Evolutionary conservation across 2,113 vertebrate species (phyloP).

Genomic region (Chloebia gouldiae): DNA sequence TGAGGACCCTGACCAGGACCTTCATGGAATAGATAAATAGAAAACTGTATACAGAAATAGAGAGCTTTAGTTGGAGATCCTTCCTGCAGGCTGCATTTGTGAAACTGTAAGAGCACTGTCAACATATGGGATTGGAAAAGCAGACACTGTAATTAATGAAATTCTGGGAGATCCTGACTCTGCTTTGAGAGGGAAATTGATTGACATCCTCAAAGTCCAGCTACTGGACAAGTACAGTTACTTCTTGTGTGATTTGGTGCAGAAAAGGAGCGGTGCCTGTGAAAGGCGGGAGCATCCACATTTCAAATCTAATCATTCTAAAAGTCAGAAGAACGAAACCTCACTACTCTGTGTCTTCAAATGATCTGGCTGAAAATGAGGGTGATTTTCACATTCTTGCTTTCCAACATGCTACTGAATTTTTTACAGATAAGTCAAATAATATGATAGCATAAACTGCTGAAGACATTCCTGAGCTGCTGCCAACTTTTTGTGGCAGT

Average conservation of each 20-base stretch:
- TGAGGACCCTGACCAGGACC: background rate
- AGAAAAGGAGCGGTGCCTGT: background rate
- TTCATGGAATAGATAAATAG: accelerated
- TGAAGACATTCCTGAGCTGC: background rate
- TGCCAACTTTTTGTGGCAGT: background rate
- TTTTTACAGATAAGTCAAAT: background rate
- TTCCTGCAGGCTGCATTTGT: background rate
- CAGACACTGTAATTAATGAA: background rate
- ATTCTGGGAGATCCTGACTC: background rate
- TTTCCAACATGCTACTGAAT: background rate
- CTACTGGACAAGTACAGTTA: background rate
- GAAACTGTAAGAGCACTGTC: background rate
- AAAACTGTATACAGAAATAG: background rate
- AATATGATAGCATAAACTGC: background rate
- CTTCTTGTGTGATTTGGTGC: background rate
- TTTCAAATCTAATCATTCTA: background rate
- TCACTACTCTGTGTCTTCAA: background rate
- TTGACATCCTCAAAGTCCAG: background rate
- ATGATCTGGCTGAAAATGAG: background rate
- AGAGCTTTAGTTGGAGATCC: background rate
- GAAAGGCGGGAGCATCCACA: background rate
- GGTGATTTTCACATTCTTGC: background rate
- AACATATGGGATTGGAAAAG: background rate
- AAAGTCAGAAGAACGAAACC: background rate
- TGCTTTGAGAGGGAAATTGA: background rate